Conservation (phyloP, 2,888 invertebrate genomes). For the Ectemnius lituratus region DNA sequence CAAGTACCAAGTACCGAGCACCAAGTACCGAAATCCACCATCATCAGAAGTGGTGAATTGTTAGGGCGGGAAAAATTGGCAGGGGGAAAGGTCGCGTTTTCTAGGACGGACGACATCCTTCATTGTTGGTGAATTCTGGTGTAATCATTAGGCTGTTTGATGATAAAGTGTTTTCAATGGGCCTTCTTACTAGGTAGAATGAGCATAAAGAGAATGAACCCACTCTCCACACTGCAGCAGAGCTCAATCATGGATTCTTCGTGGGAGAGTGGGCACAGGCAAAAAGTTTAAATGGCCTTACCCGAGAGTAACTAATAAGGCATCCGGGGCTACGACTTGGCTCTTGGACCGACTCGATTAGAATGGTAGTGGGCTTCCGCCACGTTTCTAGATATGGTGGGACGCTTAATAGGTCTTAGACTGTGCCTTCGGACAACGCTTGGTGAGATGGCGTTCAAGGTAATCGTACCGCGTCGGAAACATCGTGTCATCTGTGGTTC, state of each 20-base stretch:
- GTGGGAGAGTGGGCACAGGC: conserved; percentile 24
- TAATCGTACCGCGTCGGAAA: conserved; percentile 58
- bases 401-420: conserved; percentile 65
- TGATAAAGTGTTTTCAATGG: no score
- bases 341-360: conserved; percentile 44
- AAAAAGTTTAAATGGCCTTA: conserved; percentile 32
- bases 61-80: no score
- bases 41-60: no score
- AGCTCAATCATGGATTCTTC: conserved; percentile 38
- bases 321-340: conserved; percentile 56
- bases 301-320: conserved; percentile 10
- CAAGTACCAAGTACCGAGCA: no score
- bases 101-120: conserved; percentile 55
- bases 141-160: background rate
- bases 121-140: conserved; percentile 56
- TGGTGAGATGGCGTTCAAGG: conserved; percentile 42
- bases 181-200: conserved; percentile 44
- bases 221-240: conserved; percentile 15
- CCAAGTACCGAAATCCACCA: no score
- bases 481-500: conserved; percentile 66
- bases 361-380: conserved; percentile 57
- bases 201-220: conserved; percentile 56
- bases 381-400: conserved; percentile 67
- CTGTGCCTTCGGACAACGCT: conserved; percentile 58
- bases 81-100: no score